phyloP scores from a whole-genome alignment of 1,140 invertebrate genomes.

The Copidosoma floridanum region DNA sequence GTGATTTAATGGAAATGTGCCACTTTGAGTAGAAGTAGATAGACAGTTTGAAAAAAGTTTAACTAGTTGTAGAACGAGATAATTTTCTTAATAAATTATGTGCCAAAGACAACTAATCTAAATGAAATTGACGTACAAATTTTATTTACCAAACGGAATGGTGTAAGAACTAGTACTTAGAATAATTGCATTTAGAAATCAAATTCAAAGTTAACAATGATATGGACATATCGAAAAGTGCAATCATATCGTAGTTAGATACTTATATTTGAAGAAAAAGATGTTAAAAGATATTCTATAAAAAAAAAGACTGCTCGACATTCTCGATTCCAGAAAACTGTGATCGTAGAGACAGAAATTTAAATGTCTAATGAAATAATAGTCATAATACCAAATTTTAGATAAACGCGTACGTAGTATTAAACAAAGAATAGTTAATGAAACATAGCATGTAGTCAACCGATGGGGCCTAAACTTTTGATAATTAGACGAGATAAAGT shows the following conservation, averaged over 20 bases:
- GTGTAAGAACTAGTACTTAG: no score
- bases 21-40: slow-evolving; percentile 4
- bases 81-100: slow-evolving; percentile 1
- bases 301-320: slow-evolving; percentile 42
- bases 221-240: slow-evolving; percentile 39
- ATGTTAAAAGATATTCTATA: no score
- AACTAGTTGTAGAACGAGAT: background rate
- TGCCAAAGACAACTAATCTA: slow-evolving; percentile 11
- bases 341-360: slow-evolving; percentile 46
- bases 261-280: slow-evolving; percentile 16
- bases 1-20: slow-evolving; percentile 15
- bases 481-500: slow-evolving; percentile 31
- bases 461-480: slow-evolving; percentile 49
- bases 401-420: slow-evolving; percentile 25
- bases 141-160: slow-evolving; percentile 1
- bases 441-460: no score
- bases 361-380: slow-evolving; percentile 28
- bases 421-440: slow-evolving; percentile 39
- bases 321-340: slow-evolving; percentile 52
- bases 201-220: background rate
- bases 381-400: slow-evolving; percentile 28
- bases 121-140: background rate
- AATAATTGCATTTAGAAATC: background rate
- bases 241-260: slow-evolving; percentile 43
- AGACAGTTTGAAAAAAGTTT: background rate